Evolutionary conservation across 2,888 invertebrate species (phyloP), one percentile per base, ranked within the genome.

Genomic region (Drosophila lutescens): DNA sequence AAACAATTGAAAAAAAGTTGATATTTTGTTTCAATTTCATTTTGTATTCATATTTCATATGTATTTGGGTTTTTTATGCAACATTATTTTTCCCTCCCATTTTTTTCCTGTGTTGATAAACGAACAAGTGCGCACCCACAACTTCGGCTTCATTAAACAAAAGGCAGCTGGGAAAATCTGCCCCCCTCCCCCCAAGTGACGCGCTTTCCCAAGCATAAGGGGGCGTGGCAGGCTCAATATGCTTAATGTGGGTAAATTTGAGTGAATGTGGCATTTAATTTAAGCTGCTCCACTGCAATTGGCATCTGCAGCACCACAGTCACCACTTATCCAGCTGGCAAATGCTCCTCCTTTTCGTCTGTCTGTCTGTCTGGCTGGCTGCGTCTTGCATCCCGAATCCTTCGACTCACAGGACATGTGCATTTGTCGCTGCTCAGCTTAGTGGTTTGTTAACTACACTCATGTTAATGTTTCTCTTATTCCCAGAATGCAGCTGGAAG

Each of bases 141-240:
- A 80, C 86, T 87, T 85, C 70, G 69, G 87, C 86, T 85, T 87
- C 87, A 85, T 85, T 83, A 70, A 85, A 85, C 85, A 87, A 87
- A 85, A 80, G 80, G 75, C 75, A 74, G 55, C 43, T 47, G 73
- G 9, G 10, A 57, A 20, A n/a, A 68, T 43, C 20, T 17, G 5
- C 34, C 17, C 26, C n/a, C 20, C 43, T 5, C 44, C 44, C 15
- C 46, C 10, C 9, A 26, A 46, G 46, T 30, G 15, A 46, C 46
- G 30, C 30, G 12, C 17, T 20, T 80, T 79, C 59, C 63, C 74
- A 71, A 65, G 47, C 73, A 74, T 61, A 65, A 59, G 26, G 23
- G 26, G 50, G 41, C 34, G 61, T 34, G 53, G 65, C 59, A 62
- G 75, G 72, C 77, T 78, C 77, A 76, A 85, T 82, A 82, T 78